Percentiles rank a stretch among this genome's conserved stretches.
phyloP scores from a whole-genome alignment of 2,888 invertebrate genomes.

The Hemaris fuciformis region DNA sequence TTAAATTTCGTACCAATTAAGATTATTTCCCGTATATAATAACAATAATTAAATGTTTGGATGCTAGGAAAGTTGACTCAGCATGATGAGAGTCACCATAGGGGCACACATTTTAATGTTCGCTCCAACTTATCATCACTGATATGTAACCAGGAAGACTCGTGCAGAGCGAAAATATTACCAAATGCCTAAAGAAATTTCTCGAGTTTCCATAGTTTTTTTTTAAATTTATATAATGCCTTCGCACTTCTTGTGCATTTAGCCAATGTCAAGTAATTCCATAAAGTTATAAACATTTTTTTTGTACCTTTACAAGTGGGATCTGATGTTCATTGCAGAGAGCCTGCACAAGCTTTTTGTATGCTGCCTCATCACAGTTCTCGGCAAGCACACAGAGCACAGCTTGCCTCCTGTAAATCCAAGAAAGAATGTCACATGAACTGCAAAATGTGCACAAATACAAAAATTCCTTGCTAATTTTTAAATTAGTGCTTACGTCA shows the following conservation, averaged over 20 bases:
- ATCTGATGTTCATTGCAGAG: slow-evolving; percentile 99
- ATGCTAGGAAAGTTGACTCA: slow-evolving; percentile 77
- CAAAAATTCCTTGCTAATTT: no score
- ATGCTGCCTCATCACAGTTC: slow-evolving; percentile 98
- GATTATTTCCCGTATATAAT: not conserved
- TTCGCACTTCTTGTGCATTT: no score
- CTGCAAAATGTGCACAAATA: no score
- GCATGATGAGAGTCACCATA: slow-evolving; percentile 69
- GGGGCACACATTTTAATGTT: slow-evolving; percentile 67
- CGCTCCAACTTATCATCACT: slow-evolving; percentile 56
- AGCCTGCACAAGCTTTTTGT: slow-evolving; percentile 98
- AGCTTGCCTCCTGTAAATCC: slow-evolving; percentile 91
- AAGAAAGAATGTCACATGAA: slow-evolving; percentile 14
- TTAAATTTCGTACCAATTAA: no score
- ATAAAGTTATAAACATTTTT: slow-evolving; percentile 9
- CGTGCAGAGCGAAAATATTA: slow-evolving; percentile 58
- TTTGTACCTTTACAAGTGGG: slow-evolving; percentile 93
- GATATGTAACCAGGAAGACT: slow-evolving; percentile 46
- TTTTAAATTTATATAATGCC: no score
- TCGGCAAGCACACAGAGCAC: slow-evolving; percentile 98
- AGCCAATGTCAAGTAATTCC: no score
- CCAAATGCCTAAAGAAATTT: not conserved
- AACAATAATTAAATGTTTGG: slow-evolving; percentile 47
- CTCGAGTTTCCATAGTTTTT: no score
- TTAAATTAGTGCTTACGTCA: no score